phyloP scores from a whole-genome alignment of 2,888 invertebrate species.

The Globia sparganii region DNA sequence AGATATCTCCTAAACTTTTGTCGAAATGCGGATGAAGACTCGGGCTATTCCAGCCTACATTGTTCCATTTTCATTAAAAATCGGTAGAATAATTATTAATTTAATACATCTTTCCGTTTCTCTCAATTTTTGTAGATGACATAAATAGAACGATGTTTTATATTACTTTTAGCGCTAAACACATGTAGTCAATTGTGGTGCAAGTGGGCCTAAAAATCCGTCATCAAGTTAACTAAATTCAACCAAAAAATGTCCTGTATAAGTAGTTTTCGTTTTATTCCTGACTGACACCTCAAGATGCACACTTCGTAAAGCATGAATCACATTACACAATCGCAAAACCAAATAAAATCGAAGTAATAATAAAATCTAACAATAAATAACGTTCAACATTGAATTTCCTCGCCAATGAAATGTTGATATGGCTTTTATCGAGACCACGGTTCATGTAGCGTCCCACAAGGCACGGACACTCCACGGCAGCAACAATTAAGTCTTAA shows the following conservation, averaged over 20 bases:
- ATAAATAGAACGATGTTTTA: background rate
- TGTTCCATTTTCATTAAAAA: too few species aligned
- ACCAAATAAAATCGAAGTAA: constrained; percentile 61
- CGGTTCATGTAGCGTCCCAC: constrained; percentile 85
- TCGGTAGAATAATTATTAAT: too few species aligned
- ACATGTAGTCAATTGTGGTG: background rate
- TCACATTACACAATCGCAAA: constrained; percentile 27
- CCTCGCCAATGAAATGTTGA: constrained; percentile 81
- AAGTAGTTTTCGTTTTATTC: background rate
- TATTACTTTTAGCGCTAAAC: background rate
- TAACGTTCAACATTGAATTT: constrained; percentile 65
- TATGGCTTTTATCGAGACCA: constrained; percentile 81
- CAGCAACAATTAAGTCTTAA: constrained; percentile 89
- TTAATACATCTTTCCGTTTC: background rate
- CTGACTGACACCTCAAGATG: background rate
- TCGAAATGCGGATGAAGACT: too few species aligned
- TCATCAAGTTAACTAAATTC: background rate
- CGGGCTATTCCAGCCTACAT: too few species aligned
- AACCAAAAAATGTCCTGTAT: background rate
- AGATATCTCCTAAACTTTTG: too few species aligned
- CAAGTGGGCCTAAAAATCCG: background rate
- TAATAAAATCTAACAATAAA: constrained; percentile 69
- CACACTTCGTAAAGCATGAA: constrained; percentile 13
- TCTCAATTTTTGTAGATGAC: background rate
- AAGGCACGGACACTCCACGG: constrained; percentile 62